A percentile compares a stretch with the other conserved stretches of the same genome.
These are phyloP conservation scores for Myotis pilosus DNA, from an alignment of 2,797 vertebrate species.

Conservation along the genomic window DNA sequence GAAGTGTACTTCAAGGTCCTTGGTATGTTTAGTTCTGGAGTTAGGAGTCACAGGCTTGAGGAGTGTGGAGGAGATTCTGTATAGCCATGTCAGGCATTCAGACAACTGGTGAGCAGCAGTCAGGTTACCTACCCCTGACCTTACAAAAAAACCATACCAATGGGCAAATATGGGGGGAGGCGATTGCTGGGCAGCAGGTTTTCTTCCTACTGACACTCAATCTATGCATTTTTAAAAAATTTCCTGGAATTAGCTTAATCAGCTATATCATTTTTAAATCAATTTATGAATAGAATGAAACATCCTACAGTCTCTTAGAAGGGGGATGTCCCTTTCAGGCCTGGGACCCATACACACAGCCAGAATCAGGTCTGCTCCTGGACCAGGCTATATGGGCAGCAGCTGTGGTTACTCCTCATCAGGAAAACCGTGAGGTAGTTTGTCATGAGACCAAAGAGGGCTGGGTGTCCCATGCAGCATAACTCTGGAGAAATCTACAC, in stretches of 20 bases:
- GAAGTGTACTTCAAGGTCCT: constrained; percentile 18
- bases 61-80: neutral
- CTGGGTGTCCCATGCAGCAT: neutral
- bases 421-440: accelerated
- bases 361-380: neutral
- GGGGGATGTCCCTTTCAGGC: neutral
- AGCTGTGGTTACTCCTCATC: neutral
- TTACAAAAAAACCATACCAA: neutral
- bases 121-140: accelerated
- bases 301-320: neutral
- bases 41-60: neutral
- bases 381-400: neutral
- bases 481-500: neutral
- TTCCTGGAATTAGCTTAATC: neutral
- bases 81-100: neutral
- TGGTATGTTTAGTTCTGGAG: neutral
- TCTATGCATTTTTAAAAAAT: neutral
- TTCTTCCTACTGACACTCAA: neutral
- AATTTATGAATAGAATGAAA: neutral
- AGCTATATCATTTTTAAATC: neutral
- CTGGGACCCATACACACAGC: neutral
- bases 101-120: neutral
- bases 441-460: neutral
- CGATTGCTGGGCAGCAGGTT: neutral
- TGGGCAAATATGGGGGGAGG: neutral